phyloP scores from a whole-genome alignment of 2,113 vertebrate species.

The Ptilorrhoa leucosticta region DNA sequence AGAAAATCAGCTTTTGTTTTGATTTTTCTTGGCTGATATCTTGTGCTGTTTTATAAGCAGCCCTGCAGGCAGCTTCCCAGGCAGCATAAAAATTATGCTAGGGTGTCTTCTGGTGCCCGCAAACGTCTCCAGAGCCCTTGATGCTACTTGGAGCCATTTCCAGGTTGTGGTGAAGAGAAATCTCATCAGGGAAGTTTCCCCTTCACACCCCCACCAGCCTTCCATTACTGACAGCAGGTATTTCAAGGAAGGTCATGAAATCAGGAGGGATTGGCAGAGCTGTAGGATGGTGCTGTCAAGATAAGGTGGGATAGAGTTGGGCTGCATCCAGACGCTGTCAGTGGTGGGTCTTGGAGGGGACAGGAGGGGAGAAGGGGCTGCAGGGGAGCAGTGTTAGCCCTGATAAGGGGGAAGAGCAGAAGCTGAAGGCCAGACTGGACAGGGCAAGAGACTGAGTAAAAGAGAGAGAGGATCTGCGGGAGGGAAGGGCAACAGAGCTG shows the following conservation, averaged over 20 bases:
- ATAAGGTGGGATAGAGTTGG: not conserved
- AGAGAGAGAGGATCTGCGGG: accelerated
- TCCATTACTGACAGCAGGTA: not conserved
- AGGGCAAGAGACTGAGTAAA: not conserved
- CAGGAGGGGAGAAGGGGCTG: not conserved
- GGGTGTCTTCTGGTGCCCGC: not conserved
- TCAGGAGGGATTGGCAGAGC: not conserved
- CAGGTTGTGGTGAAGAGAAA: not conserved
- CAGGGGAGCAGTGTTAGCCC: too few species aligned
- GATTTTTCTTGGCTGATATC: not conserved
- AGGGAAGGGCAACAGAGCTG: not conserved
- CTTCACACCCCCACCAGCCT: not conserved
- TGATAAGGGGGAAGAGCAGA: not conserved
- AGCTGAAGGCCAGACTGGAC: not conserved
- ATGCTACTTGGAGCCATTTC: not conserved
- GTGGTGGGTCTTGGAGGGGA: not conserved
- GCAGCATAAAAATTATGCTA: not conserved
- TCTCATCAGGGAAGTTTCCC: not conserved
- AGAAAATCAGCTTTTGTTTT: slow-evolving; percentile 18
- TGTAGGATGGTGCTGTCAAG: not conserved
- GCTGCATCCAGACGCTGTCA: not conserved
- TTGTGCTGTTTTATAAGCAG: not conserved
- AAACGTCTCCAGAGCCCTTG: not conserved
- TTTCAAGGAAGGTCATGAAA: accelerated
- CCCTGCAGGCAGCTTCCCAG: not conserved